A percentile compares a stretch with the other conserved stretches of the same genome.
phyloP scores from a whole-genome alignment of 2,888 invertebrate species.

The Brenthis daphne region DNA sequence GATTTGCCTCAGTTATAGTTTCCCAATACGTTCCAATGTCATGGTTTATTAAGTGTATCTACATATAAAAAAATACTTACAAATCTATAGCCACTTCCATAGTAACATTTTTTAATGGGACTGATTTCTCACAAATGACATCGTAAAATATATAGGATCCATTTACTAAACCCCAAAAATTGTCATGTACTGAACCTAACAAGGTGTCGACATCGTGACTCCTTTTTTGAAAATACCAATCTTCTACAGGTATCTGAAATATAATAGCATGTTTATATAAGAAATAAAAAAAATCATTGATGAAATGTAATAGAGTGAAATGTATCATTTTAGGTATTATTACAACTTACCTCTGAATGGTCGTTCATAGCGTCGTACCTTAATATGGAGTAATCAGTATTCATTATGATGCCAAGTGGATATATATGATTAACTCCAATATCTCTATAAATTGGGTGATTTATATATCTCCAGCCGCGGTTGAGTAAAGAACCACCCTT shows the following conservation, averaged over 20 bases:
- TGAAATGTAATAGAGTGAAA: background rate
- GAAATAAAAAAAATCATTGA: too few species aligned
- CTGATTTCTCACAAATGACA: constrained; percentile 67
- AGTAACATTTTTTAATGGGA: constrained; percentile 51
- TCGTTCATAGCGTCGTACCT: constrained; percentile 52
- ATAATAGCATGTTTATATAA: background rate
- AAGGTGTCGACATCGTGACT: constrained; percentile 45
- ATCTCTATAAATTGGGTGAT: constrained; percentile 51
- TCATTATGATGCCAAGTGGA: constrained; percentile 61
- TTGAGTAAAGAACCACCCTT: constrained; percentile 60
- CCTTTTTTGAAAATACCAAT: constrained; percentile 54
- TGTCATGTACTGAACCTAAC: constrained; percentile 55
- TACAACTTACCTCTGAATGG: constrained; percentile 47
- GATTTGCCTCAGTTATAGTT: too few species aligned
- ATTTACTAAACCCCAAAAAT: constrained; percentile 65
- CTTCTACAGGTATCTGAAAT: constrained; percentile 54
- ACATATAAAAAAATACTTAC: constrained; percentile 50
- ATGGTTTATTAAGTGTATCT: background rate
- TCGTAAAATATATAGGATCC: constrained; percentile 61
- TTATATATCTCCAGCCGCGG: constrained; percentile 71
- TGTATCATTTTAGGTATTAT: background rate
- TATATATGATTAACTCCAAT: constrained; percentile 47
- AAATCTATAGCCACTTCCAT: constrained; percentile 53
- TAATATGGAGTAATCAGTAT: constrained; percentile 46
- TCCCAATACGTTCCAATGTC: background rate